Evolutionary conservation across 2,113 vertebrate species (phyloP), one percentile per base, ranked within the genome.

Genomic region (Nanorana parkeri): DNA sequence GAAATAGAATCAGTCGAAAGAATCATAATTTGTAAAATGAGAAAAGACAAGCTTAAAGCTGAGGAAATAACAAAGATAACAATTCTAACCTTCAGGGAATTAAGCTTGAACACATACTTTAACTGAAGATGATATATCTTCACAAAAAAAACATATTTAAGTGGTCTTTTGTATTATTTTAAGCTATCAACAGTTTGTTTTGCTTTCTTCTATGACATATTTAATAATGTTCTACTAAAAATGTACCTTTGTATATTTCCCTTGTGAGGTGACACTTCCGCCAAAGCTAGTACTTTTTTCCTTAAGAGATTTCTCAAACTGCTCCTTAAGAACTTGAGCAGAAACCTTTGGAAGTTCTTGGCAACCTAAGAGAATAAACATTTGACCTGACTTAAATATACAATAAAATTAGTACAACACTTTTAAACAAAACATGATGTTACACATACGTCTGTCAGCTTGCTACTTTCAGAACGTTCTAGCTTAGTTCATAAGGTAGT

Each of bases 271-370:
- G 10, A 41, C 66, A 36, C 87, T 86, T 93, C 84, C 89, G 23
- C 89, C 87, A 80, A 88, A 78, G 55, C 83, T 84, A 84, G 69
- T 56, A 17, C 78, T 56, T 15, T 90, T 94, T 84, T 92, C 95
- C 79, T 96, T 96, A 85, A 92, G 92, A 85, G 94, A 92, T 90
- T 90, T 97, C 89, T 99, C 98, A 93, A 97, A 97, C 26, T 92
- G 96, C 85, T 95, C 85, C 81, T 95, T 97, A 89, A 99, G 93
- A 88, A 96, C 91, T 87, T 96, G 94, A 24, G 95, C 93, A 11
- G 97, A 96, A 87, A 95, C 91, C 85, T 94, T 96, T 75, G 96
- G 93, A 76, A 93, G 47, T n/a, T 96, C 95, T 86, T 97, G 92
- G 0, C 95, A 95, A 81, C 88, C 92, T 75, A 92, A 85, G 83